Percentiles rank a stretch among this genome's conserved stretches.
phyloP scores from a whole-genome alignment of 2,888 invertebrate species.

The Dolomedes plantarius region DNA sequence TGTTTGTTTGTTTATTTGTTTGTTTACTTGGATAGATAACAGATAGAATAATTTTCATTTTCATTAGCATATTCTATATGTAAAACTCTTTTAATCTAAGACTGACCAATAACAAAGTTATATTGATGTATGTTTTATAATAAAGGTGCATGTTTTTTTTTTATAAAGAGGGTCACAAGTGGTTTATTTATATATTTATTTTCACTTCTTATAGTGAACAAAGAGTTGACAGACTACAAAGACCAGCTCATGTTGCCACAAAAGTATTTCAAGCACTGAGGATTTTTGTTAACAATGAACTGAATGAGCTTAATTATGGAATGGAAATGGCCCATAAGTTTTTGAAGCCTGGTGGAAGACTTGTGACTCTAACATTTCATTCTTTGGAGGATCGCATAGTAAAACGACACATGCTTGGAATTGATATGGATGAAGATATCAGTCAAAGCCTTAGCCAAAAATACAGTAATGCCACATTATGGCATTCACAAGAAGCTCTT shows the following conservation, averaged over 20 bases:
- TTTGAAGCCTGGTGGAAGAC: conserved; percentile 86
- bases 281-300: conserved; percentile 96
- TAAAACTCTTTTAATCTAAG: no score
- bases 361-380: conserved; percentile 92
- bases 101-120: no score
- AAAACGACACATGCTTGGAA: conserved; percentile 86
- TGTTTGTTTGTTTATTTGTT: no score
- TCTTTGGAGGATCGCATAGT: conserved; percentile 95
- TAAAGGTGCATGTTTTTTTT: no score
- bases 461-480: conserved; percentile 82
- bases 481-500: conserved; percentile 81
- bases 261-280: conserved; percentile 92
- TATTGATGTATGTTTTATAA: no score
- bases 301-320: conserved; percentile 94
- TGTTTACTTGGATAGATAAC: no score
- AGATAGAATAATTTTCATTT: no score
- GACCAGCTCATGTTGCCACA: conserved; percentile 88
- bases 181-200: no score
- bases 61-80: no score
- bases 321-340: conserved; percentile 85
- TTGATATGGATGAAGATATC: conserved; percentile 84
- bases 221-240: conserved; percentile 83
- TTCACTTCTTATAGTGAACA: conserved; percentile 31
- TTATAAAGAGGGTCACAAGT: no score
- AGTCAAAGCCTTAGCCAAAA: conserved; percentile 84